Evolutionary conservation across 2,888 invertebrate genomes (phyloP), one percentile per base, ranked within the genome.

Genomic region (Dugesia japonica): DNA sequence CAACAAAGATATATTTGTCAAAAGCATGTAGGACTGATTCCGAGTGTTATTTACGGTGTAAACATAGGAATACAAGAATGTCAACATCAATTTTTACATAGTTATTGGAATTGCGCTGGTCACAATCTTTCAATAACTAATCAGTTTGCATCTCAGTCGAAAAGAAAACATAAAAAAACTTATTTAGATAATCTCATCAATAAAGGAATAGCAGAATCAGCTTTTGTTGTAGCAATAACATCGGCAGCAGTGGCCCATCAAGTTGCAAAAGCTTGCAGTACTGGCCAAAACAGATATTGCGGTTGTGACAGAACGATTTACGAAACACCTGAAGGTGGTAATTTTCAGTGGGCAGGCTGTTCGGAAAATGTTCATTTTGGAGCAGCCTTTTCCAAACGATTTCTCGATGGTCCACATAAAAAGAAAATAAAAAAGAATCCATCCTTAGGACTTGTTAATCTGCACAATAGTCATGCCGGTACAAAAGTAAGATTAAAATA

Each of bases 381-480:
- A 15, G 73, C 31, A 9, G 78, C 76, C 15, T 78, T 78, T 71
- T 73, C 78, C 9, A 27, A 38, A 13, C 15, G 31, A 7, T 78
- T 78, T 71, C 31, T 78, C 23, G 78, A 78, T 42, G 13, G 28
- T 56, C 56, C 56, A 0, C 38, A 73, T 0, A 71, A 77, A 71
- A 28, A 9, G 0, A 56, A 33, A 28, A 26, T 56, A 4, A 87
- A 91, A 80, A 90, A 91, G 77, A 78, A 71, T 56, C 26, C 27
- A 42, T 17, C 74, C 15, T 28, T 77, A 7, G 33, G 26, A 17
- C 87, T 95, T 79, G 95, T 97, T 92, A 95, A 97, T 81, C 86
- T 94, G 76, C 94, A 95, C 85, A 97, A 97, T 86, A 98, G 97
- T 85, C 94, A 97, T 85, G 97, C 94, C 42, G 97, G 97, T 15